phyloP scores from a whole-genome alignment of 2,113 vertebrate species.

The Sturnira hondurensis region DNA sequence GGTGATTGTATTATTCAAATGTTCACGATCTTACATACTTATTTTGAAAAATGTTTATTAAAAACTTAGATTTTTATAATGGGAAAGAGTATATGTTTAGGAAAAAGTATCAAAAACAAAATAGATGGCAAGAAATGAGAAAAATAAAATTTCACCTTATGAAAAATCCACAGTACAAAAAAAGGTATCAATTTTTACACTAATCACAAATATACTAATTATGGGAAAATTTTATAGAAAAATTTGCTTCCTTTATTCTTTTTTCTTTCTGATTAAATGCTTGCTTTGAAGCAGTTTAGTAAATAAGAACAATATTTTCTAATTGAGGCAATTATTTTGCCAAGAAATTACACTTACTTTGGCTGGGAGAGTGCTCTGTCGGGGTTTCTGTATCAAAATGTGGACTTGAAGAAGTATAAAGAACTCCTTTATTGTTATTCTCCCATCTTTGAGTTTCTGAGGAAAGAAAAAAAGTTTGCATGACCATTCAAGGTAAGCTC shows the following conservation, averaged over 20 bases:
- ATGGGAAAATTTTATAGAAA: neutral
- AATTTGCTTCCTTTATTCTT: neutral
- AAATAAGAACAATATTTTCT: slow-evolving; percentile 17
- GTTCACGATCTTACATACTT: neutral
- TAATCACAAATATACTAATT: neutral
- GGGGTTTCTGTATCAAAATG: slow-evolving; percentile 89
- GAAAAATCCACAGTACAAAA: neutral
- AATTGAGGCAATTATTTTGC: slow-evolving; percentile 31
- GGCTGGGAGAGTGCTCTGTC: slow-evolving; percentile 87
- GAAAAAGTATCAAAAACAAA: neutral
- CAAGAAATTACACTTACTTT: slow-evolving; percentile 81
- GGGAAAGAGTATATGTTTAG: neutral
- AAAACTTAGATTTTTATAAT: slow-evolving; percentile 9
- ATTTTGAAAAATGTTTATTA: slow-evolving; percentile 24
- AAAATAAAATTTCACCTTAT: neutral
- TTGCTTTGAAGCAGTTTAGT: neutral
- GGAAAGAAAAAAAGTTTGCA: slow-evolving; percentile 36
- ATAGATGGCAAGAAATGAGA: neutral
- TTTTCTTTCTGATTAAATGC: neutral
- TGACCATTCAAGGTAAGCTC: neutral
- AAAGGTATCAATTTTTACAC: neutral
- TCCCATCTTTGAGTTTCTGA: slow-evolving; percentile 90
- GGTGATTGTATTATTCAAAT: neutral
- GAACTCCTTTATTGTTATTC: slow-evolving; percentile 90
- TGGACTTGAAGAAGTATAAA: slow-evolving; percentile 91